phyloP scores from a whole-genome alignment of 2,797 vertebrate species.

The Falco peregrinus region DNA sequence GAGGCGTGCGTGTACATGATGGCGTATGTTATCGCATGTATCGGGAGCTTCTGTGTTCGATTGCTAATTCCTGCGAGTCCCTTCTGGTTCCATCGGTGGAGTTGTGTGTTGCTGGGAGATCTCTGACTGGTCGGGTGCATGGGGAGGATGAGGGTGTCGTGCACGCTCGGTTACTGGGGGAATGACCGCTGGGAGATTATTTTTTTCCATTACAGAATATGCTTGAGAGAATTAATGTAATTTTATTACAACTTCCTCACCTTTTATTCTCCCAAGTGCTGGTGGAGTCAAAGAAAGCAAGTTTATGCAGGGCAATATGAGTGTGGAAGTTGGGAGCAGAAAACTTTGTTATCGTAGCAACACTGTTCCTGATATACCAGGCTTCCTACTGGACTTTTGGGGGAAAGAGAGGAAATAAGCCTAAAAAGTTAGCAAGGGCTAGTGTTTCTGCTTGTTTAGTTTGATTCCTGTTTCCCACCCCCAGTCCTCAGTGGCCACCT shows the following conservation, averaged over 20 bases:
- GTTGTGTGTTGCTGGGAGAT: background rate
- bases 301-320: background rate
- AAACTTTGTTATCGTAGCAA: background rate
- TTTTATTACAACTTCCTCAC: background rate
- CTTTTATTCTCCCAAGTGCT: background rate
- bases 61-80: rapidly evolving
- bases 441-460: background rate
- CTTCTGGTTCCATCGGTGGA: background rate
- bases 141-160: background rate
- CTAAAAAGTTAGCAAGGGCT: background rate
- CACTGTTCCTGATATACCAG: rapidly evolving
- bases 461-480: background rate
- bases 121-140: background rate
- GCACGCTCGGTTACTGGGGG: background rate
- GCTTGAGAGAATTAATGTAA: background rate
- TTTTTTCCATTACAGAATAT: rapidly evolving
- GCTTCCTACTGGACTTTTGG: background rate
- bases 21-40: rapidly evolving
- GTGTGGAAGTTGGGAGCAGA: background rate
- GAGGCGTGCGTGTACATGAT: rapidly evolving
- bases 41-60: background rate
- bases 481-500: background rate
- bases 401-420: background rate
- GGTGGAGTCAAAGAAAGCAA: background rate
- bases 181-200: rapidly evolving